A percentile compares a stretch with the other conserved stretches of the same genome.
Evolutionary conservation across 2,888 invertebrate species (phyloP).

Genomic region (Liopterus haemorrhoidalis): DNA sequence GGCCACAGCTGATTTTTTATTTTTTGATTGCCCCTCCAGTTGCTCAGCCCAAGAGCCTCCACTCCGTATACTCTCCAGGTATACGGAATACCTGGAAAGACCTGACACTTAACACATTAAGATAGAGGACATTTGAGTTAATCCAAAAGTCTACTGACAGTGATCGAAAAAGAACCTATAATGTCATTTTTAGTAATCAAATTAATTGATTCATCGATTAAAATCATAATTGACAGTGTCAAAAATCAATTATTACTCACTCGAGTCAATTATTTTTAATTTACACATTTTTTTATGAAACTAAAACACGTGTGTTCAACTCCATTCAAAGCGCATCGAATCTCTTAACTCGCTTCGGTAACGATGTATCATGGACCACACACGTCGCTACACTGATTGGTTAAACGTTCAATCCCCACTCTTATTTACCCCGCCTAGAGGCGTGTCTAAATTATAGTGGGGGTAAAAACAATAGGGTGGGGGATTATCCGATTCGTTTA

Average conservation of each 20-base stretch:
- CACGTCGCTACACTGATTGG: conserved; percentile 47
- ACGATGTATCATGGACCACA: conserved; percentile 48
- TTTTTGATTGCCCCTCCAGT: too few relatives aligned
- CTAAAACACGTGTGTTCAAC: conserved; percentile 12
- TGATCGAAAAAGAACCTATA: too few relatives aligned
- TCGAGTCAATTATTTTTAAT: too few relatives aligned
- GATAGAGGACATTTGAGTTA: too few relatives aligned
- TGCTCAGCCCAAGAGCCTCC: conserved; percentile 5
- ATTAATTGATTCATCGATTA: too few relatives aligned
- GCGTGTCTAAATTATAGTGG: conserved; percentile 22
- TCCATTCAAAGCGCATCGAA: conserved; percentile 38
- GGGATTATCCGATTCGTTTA: conserved; percentile 23
- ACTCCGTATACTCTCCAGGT: conserved; percentile 5
- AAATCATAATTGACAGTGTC: too few relatives aligned
- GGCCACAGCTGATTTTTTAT: too few relatives aligned
- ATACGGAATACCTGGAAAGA: conserved; percentile 7
- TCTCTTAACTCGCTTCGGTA: conserved; percentile 46
- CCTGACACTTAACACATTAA: too few relatives aligned
- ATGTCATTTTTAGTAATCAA: too few relatives aligned
- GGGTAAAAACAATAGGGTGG: conserved; percentile 7
- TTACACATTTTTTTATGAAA: too few relatives aligned
- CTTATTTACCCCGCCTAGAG: conserved; percentile 37
- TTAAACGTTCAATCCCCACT: conserved; percentile 30
- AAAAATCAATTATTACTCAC: too few relatives aligned
- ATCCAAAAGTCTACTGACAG: too few relatives aligned